phyloP scores from a whole-genome alignment of 2,113 vertebrate species.

The Nothobranchius kuhntae region DNA sequence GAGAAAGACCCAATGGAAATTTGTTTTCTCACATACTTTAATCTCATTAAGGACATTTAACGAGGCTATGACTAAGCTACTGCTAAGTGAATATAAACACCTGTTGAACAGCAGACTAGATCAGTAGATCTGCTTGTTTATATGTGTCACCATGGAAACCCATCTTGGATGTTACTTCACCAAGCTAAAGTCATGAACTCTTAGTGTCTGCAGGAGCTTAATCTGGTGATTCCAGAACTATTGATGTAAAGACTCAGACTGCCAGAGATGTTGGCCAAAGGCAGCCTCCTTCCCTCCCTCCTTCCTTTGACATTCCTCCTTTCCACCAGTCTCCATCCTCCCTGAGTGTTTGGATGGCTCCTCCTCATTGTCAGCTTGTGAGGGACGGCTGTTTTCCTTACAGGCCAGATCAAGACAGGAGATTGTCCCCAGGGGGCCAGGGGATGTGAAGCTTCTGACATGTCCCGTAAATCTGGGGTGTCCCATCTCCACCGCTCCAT shows the following conservation, averaged over 20 bases:
- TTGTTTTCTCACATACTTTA: slow-evolving; percentile 17
- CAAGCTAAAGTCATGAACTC: slow-evolving; percentile 54
- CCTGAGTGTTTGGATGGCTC: slow-evolving; percentile 73
- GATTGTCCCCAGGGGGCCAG: slow-evolving; percentile 68
- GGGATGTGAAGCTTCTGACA: slow-evolving; percentile 76
- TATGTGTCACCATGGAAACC: slow-evolving; percentile 49
- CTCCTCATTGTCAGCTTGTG: slow-evolving; percentile 72
- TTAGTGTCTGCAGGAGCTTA: slow-evolving; percentile 38
- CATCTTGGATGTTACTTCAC: slow-evolving; percentile 26
- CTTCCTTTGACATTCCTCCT: slow-evolving; percentile 64
- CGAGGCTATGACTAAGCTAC: slow-evolving; percentile 38
- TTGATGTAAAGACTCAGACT: slow-evolving; percentile 48
- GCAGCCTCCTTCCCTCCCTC: slow-evolving; percentile 55
- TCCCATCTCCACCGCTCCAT: slow-evolving; percentile 71
- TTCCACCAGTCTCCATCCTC: slow-evolving; percentile 67
- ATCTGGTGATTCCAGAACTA: slow-evolving; percentile 42
- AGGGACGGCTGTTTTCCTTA: slow-evolving; percentile 76
- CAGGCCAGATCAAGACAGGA: slow-evolving; percentile 75
- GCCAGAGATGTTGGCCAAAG: slow-evolving; percentile 56
- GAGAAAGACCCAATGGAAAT: slow-evolving; percentile 24
- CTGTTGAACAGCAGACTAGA: slow-evolving; percentile 52
- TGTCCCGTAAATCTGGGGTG: slow-evolving; percentile 73
- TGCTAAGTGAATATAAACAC: slow-evolving; percentile 57
- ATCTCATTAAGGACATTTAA: slow-evolving; percentile 33
- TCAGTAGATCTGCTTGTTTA: slow-evolving; percentile 50